Evolutionary conservation across 2,888 invertebrate species (phyloP).

Genomic region (Uropetala carovei): DNA sequence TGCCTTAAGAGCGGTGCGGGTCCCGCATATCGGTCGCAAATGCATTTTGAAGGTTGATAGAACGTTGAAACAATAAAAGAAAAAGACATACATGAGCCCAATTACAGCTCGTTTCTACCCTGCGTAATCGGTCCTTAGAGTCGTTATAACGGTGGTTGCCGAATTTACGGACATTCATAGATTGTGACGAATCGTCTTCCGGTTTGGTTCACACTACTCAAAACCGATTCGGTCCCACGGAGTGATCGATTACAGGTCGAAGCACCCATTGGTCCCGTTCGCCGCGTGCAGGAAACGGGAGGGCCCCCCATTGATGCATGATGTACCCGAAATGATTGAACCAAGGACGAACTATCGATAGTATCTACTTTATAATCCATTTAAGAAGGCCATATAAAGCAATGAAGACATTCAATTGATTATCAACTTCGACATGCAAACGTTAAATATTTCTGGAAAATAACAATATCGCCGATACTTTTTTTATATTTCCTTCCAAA

Average conservation of each 20-base stretch:
- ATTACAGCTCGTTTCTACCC: neutral
- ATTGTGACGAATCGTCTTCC: neutral
- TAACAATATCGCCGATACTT: too few species aligned
- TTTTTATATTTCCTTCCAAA: too few species aligned
- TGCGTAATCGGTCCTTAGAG: neutral
- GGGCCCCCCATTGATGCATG: neutral
- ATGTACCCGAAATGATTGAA: neutral
- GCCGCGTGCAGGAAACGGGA: neutral
- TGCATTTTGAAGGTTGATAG: neutral
- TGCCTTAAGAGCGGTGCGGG: neutral
- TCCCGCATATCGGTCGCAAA: neutral
- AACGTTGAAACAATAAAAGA: neutral
- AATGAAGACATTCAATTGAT: too few species aligned
- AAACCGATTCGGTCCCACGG: neutral
- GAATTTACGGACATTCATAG: neutral
- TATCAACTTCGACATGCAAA: too few species aligned
- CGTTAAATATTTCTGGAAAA: too few species aligned
- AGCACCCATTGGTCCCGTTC: neutral
- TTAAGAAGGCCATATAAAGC: neutral
- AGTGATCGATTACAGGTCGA: neutral
- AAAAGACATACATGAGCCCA: neutral
- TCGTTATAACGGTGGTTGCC: neutral
- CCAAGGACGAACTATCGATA: neutral
- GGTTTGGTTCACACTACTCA: neutral
- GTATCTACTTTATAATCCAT: neutral